A percentile compares a stretch with the other conserved stretches of the same genome.
Evolutionary conservation across 1,140 invertebrate genomes (phyloP).

Genomic region (Pseudomyrmex gracilis): DNA sequence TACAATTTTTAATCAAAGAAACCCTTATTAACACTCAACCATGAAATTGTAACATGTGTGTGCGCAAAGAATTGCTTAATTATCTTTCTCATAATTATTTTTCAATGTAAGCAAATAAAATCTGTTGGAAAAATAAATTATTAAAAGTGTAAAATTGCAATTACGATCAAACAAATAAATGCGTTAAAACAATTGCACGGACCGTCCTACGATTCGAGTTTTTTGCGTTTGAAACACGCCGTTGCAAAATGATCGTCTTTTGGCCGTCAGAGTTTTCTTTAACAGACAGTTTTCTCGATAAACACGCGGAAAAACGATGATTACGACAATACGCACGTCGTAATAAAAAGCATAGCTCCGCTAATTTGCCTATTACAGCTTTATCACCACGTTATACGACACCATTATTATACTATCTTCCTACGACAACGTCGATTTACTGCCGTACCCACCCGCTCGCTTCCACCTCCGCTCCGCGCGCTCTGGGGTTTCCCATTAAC

Average conservation of each 20-base stretch:
- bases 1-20: neutral
- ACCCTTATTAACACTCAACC: neutral
- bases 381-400: conserved; percentile 44
- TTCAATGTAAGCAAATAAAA: neutral
- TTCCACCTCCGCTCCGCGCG: conserved; percentile 11
- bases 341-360: conserved; percentile 16
- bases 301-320: neutral
- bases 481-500: conserved; percentile 37
- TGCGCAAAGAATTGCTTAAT: neutral
- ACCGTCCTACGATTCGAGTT: too few species aligned
- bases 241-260: conserved; percentile 33
- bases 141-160: neutral
- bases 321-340: neutral
- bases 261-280: conserved; percentile 38
- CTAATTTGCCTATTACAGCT: conserved; percentile 49
- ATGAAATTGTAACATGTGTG: neutral
- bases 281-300: conserved; percentile 24
- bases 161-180: neutral
- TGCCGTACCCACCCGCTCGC: conserved; percentile 1
- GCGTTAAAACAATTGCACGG: neutral
- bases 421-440: conserved; percentile 46
- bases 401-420: conserved; percentile 51
- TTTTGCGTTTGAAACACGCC: conserved; percentile 1
- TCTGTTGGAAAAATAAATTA: neutral
- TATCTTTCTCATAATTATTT: neutral